phyloP scores from a whole-genome alignment of 1,140 invertebrate species.

The Adelges cooleyi region DNA sequence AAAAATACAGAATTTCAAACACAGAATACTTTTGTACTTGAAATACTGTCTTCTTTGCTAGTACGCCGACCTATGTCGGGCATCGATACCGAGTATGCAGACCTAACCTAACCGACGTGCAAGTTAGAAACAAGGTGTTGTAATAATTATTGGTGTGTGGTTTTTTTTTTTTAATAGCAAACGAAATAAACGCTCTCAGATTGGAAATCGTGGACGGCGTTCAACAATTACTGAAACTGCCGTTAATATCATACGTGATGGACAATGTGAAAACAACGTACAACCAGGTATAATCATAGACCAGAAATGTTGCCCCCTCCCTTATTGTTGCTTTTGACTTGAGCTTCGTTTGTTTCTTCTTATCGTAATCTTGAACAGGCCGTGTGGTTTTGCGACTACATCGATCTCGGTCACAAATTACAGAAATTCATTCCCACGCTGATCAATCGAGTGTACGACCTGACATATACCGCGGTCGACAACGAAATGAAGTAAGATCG shows the following conservation, averaged over 20 bases:
- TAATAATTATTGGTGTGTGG: too few relatives aligned
- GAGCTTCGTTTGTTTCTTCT: not conserved
- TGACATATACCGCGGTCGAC: conserved; percentile 51
- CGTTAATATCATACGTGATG: conserved; percentile 50
- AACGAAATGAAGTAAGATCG: conserved; percentile 33
- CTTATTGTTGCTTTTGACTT: not conserved
- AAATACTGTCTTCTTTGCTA: too few relatives aligned
- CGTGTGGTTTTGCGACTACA: conserved; percentile 59
- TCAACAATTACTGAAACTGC: conserved; percentile 54
- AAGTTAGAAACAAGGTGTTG: too few relatives aligned
- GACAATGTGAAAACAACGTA: conserved; percentile 37
- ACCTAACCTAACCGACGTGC: too few relatives aligned
- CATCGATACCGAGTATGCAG: too few relatives aligned
- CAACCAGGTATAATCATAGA: conserved; percentile 31
- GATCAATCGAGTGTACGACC: conserved; percentile 53
- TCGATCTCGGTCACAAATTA: conserved; percentile 50
- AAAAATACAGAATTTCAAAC: too few relatives aligned
- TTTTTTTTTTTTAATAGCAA: conserved; percentile 32
- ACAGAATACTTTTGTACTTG: too few relatives aligned
- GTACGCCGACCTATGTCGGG: too few relatives aligned
- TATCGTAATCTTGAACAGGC: conserved; percentile 30
- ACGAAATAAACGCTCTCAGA: conserved; percentile 53
- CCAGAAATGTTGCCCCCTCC: too few relatives aligned
- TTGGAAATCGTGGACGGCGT: conserved; percentile 57
- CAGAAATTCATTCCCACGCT: conserved; percentile 49